These are phyloP conservation scores for Acanthiza pusilla DNA, from an alignment of 2,797 vertebrate genomes.

Conservation along the genomic window DNA sequence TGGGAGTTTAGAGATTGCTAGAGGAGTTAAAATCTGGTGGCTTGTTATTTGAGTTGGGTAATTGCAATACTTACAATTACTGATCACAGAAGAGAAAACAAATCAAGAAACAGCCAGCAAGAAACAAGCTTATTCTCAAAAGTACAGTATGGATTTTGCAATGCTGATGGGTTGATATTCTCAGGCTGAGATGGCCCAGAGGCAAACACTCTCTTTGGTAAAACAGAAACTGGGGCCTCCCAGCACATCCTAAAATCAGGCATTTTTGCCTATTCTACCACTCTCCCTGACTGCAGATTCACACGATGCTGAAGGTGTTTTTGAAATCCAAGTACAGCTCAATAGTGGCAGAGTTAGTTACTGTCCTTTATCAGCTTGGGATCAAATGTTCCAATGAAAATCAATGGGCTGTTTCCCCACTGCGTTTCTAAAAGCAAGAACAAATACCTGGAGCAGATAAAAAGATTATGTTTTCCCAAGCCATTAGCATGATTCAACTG, in stretches of 20 bases:
- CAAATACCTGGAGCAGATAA: neutral
- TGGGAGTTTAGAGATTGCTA: neutral
- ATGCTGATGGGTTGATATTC: neutral
- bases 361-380: constrained; percentile 13
- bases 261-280: neutral
- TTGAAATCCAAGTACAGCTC: neutral
- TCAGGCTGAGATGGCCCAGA: neutral
- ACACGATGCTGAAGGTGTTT: neutral
- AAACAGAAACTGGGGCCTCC: neutral
- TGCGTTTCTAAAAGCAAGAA: neutral
- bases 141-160: neutral
- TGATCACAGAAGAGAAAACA: neutral
- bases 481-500: neutral
- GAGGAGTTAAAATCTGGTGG: neutral
- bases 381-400: constrained; percentile 4
- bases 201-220: neutral
- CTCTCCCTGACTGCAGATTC: neutral
- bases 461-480: neutral
- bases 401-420: neutral
- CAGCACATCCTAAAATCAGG: neutral
- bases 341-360: neutral
- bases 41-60: neutral
- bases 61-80: neutral
- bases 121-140: neutral
- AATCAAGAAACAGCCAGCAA: neutral